A percentile compares a stretch with the other conserved stretches of the same genome.
Evolutionary conservation across 2,113 vertebrate species (phyloP).

Genomic region (Mixornis gularis): DNA sequence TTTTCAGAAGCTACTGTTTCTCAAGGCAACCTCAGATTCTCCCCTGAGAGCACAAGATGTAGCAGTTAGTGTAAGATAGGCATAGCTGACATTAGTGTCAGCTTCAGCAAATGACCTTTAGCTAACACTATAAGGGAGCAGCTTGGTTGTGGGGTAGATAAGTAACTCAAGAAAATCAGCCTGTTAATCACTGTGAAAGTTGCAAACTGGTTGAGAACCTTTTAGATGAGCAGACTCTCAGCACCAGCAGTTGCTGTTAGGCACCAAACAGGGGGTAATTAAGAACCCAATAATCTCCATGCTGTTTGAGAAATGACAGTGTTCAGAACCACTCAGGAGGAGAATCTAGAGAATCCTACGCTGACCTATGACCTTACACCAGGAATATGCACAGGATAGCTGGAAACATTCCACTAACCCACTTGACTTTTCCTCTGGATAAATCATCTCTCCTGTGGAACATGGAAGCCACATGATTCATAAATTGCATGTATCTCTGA

Average conservation of each 20-base stretch:
- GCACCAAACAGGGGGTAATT: background rate
- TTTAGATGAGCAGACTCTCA: background rate
- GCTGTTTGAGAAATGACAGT: background rate
- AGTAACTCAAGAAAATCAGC: background rate
- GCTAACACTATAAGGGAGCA: background rate
- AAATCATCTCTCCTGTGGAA: background rate
- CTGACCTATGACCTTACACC: background rate
- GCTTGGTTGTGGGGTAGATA: background rate
- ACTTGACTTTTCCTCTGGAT: background rate
- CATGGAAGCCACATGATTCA: background rate
- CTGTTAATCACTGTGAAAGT: background rate
- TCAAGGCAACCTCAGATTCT: background rate
- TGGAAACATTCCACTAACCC: background rate
- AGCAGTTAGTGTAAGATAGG: fast-evolving
- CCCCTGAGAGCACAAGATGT: background rate
- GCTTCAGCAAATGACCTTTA: background rate
- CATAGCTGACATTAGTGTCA: background rate
- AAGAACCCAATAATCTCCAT: background rate
- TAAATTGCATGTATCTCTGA: background rate
- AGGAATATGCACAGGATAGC: background rate
- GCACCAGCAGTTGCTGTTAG: background rate
- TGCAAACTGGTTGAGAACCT: background rate
- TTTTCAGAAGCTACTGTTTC: background rate
- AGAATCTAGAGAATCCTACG: background rate
- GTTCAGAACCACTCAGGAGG: background rate